These are phyloP conservation scores for Sicus ferrugineus DNA, from an alignment of 2,888 invertebrate genomes.

Conservation along the genomic window DNA sequence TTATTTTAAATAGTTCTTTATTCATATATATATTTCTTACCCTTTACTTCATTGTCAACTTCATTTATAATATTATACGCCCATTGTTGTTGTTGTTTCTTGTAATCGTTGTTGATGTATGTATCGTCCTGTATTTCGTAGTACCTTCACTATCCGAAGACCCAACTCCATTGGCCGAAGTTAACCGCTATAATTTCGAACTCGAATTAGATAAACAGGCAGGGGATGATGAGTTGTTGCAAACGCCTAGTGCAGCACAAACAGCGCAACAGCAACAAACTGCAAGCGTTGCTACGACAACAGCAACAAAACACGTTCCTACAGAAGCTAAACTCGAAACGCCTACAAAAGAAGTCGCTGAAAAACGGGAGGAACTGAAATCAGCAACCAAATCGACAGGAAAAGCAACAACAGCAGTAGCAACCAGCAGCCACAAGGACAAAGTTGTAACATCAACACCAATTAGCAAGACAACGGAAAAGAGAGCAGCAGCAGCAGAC, in stretches of 20 bases:
- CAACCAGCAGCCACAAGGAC: slow-evolving; percentile 33
- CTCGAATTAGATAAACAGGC: slow-evolving; percentile 57
- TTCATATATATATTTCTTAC: too few relatives aligned
- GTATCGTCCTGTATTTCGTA: slow-evolving; percentile 43
- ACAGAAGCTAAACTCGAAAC: slow-evolving; percentile 23
- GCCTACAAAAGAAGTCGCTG: background rate
- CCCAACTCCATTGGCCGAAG: slow-evolving; percentile 65
- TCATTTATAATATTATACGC: too few relatives aligned
- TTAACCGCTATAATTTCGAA: slow-evolving; percentile 63
- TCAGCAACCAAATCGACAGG: background rate
- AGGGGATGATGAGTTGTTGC: slow-evolving; percentile 49
- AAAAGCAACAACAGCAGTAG: slow-evolving; percentile 25
- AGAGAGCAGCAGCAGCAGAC: slow-evolving; percentile 31
- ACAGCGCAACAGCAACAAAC: slow-evolving; percentile 30
- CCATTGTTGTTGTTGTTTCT: slow-evolving; percentile 31
- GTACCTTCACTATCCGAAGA: slow-evolving; percentile 65
- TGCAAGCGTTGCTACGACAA: too few relatives aligned
- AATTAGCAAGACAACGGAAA: slow-evolving; percentile 41
- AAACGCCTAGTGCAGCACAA: slow-evolving; percentile 52
- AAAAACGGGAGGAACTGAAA: background rate
- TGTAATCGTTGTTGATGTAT: slow-evolving; percentile 36
- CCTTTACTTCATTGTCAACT: too few relatives aligned
- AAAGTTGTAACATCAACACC: slow-evolving; percentile 57
- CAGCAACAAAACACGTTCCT: slow-evolving; percentile 41
- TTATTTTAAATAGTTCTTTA: too few relatives aligned